Base-by-base conservation (phyloP, 2,888 invertebrate species). In the Tiphia femorata region DNA sequence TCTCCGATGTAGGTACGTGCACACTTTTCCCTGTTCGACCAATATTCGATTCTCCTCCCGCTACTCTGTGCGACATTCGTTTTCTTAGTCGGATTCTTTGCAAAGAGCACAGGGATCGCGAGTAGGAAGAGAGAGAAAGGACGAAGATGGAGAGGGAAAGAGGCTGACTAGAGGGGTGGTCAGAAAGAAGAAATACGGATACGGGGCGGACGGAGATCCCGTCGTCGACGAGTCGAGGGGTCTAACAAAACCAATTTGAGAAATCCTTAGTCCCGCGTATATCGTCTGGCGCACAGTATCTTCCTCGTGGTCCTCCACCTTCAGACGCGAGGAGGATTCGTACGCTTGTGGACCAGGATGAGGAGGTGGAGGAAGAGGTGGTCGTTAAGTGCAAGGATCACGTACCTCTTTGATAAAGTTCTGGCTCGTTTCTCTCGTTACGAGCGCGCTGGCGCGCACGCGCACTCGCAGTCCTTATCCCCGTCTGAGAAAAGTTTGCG, bases 371-470 rank as follows among this genome's bases (percentile, higher is more conserved):
- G n/a, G 51, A 62, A 37, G 29, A 33, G 62, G 37, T 44, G 63
- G 59, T 68, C 68, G 69, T 70, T 70, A 66, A 69, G 69, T 66
- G 69, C 69, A 66, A 62, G 66, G 68, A 69, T 70, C 69, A 70
- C 69, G 69, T 70, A 70, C 51, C 62, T 64, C 69, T 70, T 70
- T 70, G 69, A 70, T 70, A 70, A 70, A 70, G 66, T 70, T 69
- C 64, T 55, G 52, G 56, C 59, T 66, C 69, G 69, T 69, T 70
- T 69, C 69, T 70, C 61, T 69, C 64, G 69, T 67, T 71, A 63
- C 67, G 67, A 64, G 54, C 58, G 29, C 46, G 19, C 38, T 25
- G 43, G 38, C 50, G 58, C 55, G 12, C 4, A 12, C 33, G 33
- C 12, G 12, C 33, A 33, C 19, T 10, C 37, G 19, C 19, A 17